A percentile compares a stretch with the other conserved stretches of the same genome.
Evolutionary conservation across 2,797 vertebrate species (phyloP).

Genomic region (Gallinago solitaria): DNA sequence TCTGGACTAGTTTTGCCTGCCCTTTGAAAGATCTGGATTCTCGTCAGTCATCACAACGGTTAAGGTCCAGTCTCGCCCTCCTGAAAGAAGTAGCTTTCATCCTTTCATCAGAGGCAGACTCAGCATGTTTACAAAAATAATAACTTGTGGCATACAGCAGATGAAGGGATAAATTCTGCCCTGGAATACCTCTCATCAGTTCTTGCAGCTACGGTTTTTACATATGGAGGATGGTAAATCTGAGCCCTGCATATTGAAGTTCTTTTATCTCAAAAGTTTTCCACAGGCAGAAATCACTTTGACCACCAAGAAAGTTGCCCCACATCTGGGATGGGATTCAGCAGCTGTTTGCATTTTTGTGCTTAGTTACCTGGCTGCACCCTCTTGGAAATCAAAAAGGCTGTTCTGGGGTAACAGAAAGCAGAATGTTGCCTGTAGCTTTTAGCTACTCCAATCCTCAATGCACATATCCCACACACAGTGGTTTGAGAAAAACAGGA

Average conservation of each 20-base stretch:
- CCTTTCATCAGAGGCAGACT: neutral
- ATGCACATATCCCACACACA: conserved; percentile 32
- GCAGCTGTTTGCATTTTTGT: conserved; percentile 39
- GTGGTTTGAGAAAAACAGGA: conserved; percentile 62
- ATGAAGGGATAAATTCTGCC: conserved; percentile 20
- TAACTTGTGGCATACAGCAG: neutral
- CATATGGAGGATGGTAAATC: neutral
- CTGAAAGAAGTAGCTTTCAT: conserved; percentile 1
- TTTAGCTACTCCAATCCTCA: neutral
- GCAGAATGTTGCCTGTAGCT: conserved; percentile 52
- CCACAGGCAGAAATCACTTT: conserved; percentile 30
- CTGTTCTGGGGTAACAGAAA: conserved; percentile 12
- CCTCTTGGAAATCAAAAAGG: conserved; percentile 29
- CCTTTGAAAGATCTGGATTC: neutral
- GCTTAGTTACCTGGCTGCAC: conserved; percentile 40
- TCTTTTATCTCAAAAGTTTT: conserved; percentile 40
- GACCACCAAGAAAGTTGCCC: conserved; percentile 46
- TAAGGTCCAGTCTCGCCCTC: neutral
- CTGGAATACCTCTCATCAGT: neutral
- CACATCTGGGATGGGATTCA: conserved; percentile 30
- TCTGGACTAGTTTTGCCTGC: neutral
- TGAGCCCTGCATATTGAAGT: neutral
- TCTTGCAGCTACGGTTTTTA: neutral
- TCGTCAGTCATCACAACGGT: neutral
- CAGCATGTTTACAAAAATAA: neutral